Percentiles rank a stretch among this genome's conserved stretches.
These are phyloP conservation scores for Leptopilina clavipes DNA, from an alignment of 1,140 invertebrate species.

Conservation along the genomic window DNA sequence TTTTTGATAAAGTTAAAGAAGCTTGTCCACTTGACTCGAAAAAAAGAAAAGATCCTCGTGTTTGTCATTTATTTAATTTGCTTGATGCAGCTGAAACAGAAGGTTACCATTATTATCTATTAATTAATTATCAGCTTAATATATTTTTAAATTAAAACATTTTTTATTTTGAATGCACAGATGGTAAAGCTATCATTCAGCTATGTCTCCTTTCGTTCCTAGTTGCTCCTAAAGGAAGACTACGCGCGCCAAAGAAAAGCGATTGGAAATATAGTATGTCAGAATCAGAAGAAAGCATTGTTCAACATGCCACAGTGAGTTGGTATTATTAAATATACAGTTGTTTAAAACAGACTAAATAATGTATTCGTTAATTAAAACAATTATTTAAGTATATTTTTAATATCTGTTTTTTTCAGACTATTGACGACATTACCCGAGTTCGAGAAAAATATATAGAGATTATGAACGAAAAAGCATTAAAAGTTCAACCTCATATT, in stretches of 20 bases:
- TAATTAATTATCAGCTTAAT: not conserved
- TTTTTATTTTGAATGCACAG: constrained; percentile 4
- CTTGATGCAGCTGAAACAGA: not conserved
- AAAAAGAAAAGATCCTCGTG: not conserved
- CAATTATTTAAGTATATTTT: too few relatives aligned
- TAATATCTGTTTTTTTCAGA: constrained; percentile 34
- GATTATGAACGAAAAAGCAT: constrained; percentile 6
- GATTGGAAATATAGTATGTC: constrained; percentile 39
- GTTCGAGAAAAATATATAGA: constrained; percentile 13
- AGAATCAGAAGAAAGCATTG: constrained; percentile 39
- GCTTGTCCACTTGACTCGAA: constrained; percentile 7
- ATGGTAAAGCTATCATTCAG: constrained; percentile 16
- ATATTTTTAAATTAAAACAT: constrained; percentile 1
- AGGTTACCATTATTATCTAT: not conserved
- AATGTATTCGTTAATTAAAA: too few relatives aligned
- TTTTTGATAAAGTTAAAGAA: constrained; percentile 12
- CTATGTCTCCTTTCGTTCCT: constrained; percentile 7
- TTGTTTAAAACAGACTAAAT: not conserved
- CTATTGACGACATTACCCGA: not conserved
- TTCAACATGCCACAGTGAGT: constrained; percentile 37
- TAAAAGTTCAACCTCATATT: constrained; percentile 41
- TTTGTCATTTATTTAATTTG: not conserved
- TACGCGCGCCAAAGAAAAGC: constrained; percentile 22
- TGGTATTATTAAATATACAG: not conserved
- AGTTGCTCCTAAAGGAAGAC: constrained; percentile 36